phyloP scores from a whole-genome alignment of 2,888 invertebrate species.

The Asteroscopus sphinx region DNA sequence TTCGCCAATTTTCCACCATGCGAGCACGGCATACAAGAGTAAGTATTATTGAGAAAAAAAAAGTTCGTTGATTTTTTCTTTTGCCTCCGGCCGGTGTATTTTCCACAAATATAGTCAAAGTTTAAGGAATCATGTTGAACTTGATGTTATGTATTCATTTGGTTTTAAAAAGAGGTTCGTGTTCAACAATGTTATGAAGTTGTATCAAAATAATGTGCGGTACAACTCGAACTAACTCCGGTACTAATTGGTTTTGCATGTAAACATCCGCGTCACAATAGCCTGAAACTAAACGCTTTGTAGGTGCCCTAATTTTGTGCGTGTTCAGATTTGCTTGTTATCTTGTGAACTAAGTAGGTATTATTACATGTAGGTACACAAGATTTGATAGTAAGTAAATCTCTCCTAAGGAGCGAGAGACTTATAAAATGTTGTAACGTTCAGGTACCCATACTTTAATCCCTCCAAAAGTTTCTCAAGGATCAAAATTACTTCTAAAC shows the following conservation, averaged over 20 bases:
- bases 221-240: constrained; percentile 24
- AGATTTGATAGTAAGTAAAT: constrained; percentile 1
- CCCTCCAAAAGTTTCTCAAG: neutral
- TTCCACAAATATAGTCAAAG: constrained; percentile 31
- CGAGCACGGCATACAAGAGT: constrained; percentile 54
- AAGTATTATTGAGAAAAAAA: constrained; percentile 47
- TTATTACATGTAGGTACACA: constrained; percentile 22
- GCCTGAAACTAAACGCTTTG: constrained; percentile 4
- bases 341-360: constrained; percentile 26
- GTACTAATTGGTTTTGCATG: constrained; percentile 42
- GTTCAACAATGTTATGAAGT: constrained; percentile 8
- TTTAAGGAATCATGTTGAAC: constrained; percentile 24
- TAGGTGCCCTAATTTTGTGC: constrained; percentile 12
- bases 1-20: constrained; percentile 67
- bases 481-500: neutral
- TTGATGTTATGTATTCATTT: constrained; percentile 10
- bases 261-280: constrained; percentile 26
- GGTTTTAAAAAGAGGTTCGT: constrained; percentile 14
- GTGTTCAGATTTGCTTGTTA: constrained; percentile 12
- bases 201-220: constrained; percentile 23
- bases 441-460: neutral
- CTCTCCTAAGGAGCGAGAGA: neutral
- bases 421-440: neutral
- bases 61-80: constrained; percentile 40
- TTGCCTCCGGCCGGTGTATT: constrained; percentile 26